Evolutionary conservation across 2,888 invertebrate species (phyloP).

Genomic region (Calameuta idolon): DNA sequence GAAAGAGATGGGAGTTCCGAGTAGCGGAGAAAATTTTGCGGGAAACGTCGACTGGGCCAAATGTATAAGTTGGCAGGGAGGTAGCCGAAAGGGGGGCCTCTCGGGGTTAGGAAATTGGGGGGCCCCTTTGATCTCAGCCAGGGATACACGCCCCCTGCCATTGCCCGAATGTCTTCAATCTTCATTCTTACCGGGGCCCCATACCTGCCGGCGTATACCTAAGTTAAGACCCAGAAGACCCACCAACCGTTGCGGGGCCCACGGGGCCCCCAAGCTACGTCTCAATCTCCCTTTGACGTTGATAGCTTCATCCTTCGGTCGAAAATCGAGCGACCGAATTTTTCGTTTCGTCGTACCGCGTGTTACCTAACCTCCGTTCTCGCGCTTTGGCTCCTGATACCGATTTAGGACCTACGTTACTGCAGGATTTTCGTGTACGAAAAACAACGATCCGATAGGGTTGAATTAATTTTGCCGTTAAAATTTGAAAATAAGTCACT

Average conservation of each 20-base stretch:
- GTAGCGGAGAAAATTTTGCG: background rate
- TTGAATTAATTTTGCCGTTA: background rate
- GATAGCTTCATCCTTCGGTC: conserved; percentile 27
- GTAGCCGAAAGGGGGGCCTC: conserved; percentile 22
- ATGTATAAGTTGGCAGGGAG: conserved; percentile 13
- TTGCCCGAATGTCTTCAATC: conserved; percentile 31
- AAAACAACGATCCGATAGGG: background rate
- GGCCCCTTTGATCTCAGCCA: conserved; percentile 40
- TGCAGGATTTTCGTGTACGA: background rate
- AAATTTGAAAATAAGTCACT: background rate
- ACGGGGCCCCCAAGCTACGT: background rate
- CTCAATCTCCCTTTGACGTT: conserved; percentile 20
- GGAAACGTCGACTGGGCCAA: background rate
- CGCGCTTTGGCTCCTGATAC: background rate
- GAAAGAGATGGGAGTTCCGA: background rate
- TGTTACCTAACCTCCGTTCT: background rate
- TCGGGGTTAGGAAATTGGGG: conserved; percentile 28
- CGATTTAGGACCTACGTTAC: background rate
- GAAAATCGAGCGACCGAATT: conserved; percentile 22
- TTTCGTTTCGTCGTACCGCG: background rate
- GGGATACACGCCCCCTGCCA: conserved; percentile 40
- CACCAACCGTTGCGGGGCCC: conserved; percentile 16
- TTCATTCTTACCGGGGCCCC: conserved; percentile 11
- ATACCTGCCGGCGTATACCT: conserved; percentile 20
- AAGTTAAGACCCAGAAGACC: background rate